Evolutionary conservation across 2,113 vertebrate genomes (phyloP).

Genomic region (Poecilia latipinna): DNA sequence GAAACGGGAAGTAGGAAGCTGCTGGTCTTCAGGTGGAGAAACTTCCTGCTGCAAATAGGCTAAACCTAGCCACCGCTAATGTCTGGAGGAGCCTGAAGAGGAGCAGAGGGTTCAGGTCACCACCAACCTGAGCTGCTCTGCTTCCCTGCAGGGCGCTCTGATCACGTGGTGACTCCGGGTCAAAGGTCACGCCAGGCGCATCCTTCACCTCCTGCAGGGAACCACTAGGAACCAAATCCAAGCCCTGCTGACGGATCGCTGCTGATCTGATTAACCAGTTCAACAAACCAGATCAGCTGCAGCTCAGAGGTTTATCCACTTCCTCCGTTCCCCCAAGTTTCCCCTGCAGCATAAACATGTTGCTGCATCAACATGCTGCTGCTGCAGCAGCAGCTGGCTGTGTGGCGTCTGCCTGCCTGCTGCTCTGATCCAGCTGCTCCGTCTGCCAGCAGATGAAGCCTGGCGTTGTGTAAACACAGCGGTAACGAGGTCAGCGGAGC

Average conservation of each 20-base stretch:
- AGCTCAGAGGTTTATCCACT: background rate
- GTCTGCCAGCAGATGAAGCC: background rate
- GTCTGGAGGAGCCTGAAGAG: too few species aligned
- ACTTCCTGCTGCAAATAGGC: too few species aligned
- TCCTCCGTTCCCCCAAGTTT: background rate
- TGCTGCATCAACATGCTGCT: background rate
- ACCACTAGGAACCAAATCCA: background rate
- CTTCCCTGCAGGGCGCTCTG: background rate
- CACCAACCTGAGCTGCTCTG: background rate
- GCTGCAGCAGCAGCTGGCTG: background rate
- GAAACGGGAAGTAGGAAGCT: too few species aligned
- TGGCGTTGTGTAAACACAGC: background rate
- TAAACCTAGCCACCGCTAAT: too few species aligned
- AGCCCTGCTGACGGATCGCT: background rate
- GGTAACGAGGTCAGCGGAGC: slow-evolving; percentile 12
- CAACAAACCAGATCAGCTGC: background rate
- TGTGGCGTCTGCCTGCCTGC: background rate
- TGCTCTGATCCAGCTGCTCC: background rate
- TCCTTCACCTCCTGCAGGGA: background rate
- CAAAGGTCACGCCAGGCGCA: background rate
- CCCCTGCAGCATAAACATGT: background rate
- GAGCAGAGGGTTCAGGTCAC: background rate
- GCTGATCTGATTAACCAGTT: background rate
- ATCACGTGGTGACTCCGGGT: background rate
- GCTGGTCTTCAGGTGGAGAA: too few species aligned